phyloP scores from a whole-genome alignment of 1,140 invertebrate species.

The Ridgeia piscesae region DNA sequence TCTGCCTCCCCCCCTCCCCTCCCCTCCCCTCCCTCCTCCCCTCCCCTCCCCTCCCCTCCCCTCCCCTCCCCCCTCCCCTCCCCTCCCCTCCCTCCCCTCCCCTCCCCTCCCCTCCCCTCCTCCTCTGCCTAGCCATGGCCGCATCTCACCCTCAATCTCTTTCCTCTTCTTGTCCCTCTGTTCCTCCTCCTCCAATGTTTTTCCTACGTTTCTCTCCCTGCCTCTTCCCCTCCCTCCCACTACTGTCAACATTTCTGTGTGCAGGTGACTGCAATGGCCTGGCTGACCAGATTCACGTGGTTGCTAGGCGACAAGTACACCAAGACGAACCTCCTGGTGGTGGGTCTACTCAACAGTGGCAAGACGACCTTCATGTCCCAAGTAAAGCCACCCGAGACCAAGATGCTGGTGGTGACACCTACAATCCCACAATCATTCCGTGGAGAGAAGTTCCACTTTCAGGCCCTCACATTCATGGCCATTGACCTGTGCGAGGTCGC shows the following conservation, averaged over 20 bases:
- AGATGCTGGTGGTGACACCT: conserved; percentile 8
- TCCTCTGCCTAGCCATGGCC: too few species aligned
- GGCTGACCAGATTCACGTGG: conserved; percentile 16
- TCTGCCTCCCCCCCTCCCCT: too few species aligned
- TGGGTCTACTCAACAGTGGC: conserved; percentile 13
- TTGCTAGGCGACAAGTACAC: conserved; percentile 10
- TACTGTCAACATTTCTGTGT: not conserved
- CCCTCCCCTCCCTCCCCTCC: too few species aligned
- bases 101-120: too few species aligned
- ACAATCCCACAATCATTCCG: not conserved
- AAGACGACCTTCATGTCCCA: conserved; percentile 24
- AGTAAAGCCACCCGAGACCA: conserved; percentile 11
- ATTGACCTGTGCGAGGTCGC: conserved; percentile 15
- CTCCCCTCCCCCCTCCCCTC: too few species aligned
- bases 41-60: too few species aligned
- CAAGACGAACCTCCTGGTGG: conserved; percentile 16
- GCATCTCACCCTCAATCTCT: too few species aligned
- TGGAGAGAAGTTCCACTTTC: conserved; percentile 17
- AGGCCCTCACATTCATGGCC: conserved; percentile 17
- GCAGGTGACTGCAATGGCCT: conserved; percentile 11
- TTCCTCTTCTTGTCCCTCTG: too few species aligned
- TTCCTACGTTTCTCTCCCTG: not conserved
- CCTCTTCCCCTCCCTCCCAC: too few species aligned
- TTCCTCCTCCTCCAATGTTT: not conserved
- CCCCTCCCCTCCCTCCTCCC: too few species aligned